phyloP scores from a whole-genome alignment of 2,888 invertebrate species.

The Plagodis dolabraria region DNA sequence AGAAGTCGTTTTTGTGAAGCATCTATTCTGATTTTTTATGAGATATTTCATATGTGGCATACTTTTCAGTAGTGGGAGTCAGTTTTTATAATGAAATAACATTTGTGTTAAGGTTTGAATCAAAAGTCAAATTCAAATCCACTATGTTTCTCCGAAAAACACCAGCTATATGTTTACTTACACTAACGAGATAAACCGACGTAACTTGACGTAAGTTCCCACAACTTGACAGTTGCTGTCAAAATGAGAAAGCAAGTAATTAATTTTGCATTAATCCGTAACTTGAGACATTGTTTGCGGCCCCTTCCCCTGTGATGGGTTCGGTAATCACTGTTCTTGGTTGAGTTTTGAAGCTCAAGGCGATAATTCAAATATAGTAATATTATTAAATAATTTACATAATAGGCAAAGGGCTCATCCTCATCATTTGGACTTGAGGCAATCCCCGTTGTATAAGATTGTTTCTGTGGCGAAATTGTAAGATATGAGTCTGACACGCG shows the following conservation, averaged over 20 bases:
- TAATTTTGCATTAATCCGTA: conserved; percentile 35
- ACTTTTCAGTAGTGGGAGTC: too few relatives aligned
- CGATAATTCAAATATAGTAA: not conserved
- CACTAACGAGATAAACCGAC: not conserved
- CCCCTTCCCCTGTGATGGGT: conserved; percentile 19
- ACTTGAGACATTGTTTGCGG: conserved; percentile 32
- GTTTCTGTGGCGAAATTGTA: too few relatives aligned
- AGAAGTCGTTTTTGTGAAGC: too few relatives aligned
- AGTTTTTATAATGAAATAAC: too few relatives aligned
- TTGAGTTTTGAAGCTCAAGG: conserved; percentile 2
- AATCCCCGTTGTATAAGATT: too few relatives aligned
- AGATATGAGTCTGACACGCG: too few relatives aligned
- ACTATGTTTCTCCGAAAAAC: not conserved
- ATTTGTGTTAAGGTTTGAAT: not conserved
- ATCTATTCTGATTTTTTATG: too few relatives aligned
- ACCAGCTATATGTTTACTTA: not conserved
- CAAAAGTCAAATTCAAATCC: not conserved
- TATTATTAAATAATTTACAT: too few relatives aligned
- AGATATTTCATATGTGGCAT: too few relatives aligned
- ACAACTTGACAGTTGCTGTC: conserved; percentile 22
- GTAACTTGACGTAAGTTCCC: conserved; percentile 8
- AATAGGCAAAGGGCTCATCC: too few relatives aligned
- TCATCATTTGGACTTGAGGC: too few relatives aligned
- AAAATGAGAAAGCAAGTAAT: conserved; percentile 28
- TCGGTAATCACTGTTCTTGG: conserved; percentile 14